A percentile compares a stretch with the other conserved stretches of the same genome.
phyloP scores from a whole-genome alignment of 1,140 invertebrate genomes.

The Trichonephila clavata region DNA sequence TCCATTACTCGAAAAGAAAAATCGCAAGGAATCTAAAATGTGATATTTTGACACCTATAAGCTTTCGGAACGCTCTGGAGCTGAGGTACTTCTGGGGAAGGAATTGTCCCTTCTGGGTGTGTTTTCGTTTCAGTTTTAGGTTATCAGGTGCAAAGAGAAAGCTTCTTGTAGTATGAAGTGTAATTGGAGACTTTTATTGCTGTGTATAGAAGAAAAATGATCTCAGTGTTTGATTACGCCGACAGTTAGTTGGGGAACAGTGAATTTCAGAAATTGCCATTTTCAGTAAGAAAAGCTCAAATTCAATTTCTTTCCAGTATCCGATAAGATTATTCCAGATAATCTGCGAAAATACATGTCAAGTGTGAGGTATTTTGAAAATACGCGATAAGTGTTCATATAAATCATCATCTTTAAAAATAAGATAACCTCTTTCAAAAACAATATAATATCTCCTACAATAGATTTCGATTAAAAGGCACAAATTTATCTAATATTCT shows the following conservation, averaged over 20 bases:
- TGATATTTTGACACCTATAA: constrained; percentile 49
- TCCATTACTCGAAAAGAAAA: constrained; percentile 40
- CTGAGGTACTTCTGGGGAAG: neutral
- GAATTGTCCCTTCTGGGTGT: constrained; percentile 32
- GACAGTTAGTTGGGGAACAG: neutral
- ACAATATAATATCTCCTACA: too few species aligned
- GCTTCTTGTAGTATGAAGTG: neutral
- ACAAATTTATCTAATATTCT: too few species aligned
- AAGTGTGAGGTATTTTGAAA: too few species aligned
- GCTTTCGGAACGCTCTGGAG: constrained; percentile 17
- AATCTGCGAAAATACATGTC: too few species aligned
- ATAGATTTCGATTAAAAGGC: too few species aligned
- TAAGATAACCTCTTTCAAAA: too few species aligned
- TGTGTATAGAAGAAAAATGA: constrained; percentile 19
- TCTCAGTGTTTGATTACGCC: neutral
- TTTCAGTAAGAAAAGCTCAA: neutral
- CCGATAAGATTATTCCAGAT: too few species aligned
- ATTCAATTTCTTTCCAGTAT: too few species aligned
- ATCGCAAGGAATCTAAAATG: constrained; percentile 39
- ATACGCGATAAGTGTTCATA: too few species aligned
- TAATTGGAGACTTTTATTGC: constrained; percentile 25
- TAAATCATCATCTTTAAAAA: too few species aligned
- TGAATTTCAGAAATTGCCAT: neutral
- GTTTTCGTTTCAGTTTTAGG: neutral
- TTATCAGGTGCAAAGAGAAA: constrained; percentile 16